A percentile compares a stretch with the other conserved stretches of the same genome.
phyloP scores from a whole-genome alignment of 2,113 vertebrate species.

The Morphnarchus princeps region DNA sequence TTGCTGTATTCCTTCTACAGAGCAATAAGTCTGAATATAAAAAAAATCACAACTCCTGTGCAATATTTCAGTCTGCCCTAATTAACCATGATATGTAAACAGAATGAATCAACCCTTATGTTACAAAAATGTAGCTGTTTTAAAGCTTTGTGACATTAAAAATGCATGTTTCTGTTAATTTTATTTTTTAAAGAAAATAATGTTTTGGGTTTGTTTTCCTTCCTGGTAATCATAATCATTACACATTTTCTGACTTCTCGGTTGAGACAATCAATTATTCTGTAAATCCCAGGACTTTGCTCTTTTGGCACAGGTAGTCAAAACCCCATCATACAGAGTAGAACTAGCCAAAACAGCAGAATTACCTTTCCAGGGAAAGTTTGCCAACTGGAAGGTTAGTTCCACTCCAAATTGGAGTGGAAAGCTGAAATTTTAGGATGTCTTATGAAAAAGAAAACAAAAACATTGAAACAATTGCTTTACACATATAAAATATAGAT shows the following conservation, averaged over 20 bases:
- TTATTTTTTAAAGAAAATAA: background rate
- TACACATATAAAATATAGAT: background rate
- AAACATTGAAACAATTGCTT: background rate
- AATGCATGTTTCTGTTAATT: background rate
- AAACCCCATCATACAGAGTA: accelerated
- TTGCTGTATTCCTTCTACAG: background rate
- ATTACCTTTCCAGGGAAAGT: background rate
- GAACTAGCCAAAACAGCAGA: background rate
- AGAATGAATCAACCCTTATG: background rate
- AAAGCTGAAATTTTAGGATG: background rate
- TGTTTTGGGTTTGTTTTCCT: background rate
- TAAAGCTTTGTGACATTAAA: background rate
- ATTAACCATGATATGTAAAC: background rate
- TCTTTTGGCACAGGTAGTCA: background rate
- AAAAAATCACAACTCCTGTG: background rate
- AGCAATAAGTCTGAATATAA: background rate
- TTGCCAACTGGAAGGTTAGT: background rate
- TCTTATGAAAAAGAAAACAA: background rate
- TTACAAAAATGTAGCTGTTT: background rate
- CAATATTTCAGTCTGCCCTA: background rate
- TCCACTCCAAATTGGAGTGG: background rate
- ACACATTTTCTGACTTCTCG: background rate
- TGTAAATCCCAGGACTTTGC: background rate
- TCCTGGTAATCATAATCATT: background rate
- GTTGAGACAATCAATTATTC: background rate